Base-by-base conservation (phyloP, 2,888 invertebrate species). In the Sinhomidia bicolor region DNA sequence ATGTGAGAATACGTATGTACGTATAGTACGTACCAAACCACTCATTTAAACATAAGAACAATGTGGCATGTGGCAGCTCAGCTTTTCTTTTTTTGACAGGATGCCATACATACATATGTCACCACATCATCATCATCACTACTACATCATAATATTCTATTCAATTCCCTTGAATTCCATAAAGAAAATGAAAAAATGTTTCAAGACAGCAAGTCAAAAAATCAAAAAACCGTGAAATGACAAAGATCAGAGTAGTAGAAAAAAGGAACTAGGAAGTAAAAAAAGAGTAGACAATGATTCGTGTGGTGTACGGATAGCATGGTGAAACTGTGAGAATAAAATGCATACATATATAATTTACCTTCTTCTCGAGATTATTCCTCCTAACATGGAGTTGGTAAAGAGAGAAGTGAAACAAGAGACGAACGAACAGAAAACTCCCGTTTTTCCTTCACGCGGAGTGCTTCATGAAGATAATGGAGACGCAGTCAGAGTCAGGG, bases 161-260 rank as follows among this genome's bases (percentile, higher is more conserved):
- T 71, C 41, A 20, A 41, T 20, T 44, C 44, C 1, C 20, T 12
- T 41, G 44, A 71, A 41, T 41, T 71, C 44, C 71, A 71, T 44
- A 41, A 71, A 20, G 71, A 41, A 44, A 41, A 71, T 44, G 71
- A 71, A 71, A 71, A 41, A 71, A n/a, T 17, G 41, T 20, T 71
- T n/a, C 5, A 29, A 62, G 62, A 62, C 29, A 29, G 29, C n/a
- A 71, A 44, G 71, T 71, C 71, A 71, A 71, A 44, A 65, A 81
- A 14, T 44, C 47, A 81, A 65, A 65, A 57, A 62, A 57, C 62
- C 81, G 81, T 81, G 81, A 81, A 81, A 81, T 81, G 81, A 81
- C 81, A 81, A 81, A 81, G 36, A 44, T 36, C 41, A 62, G 41
- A 41, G 12, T 47, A n/a, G 29, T 65, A 41, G 12, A 51, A 47